Evolutionary conservation across 1,140 invertebrate species (phyloP), one percentile per base, ranked within the genome.

Genomic region (Myzus persicae): DNA sequence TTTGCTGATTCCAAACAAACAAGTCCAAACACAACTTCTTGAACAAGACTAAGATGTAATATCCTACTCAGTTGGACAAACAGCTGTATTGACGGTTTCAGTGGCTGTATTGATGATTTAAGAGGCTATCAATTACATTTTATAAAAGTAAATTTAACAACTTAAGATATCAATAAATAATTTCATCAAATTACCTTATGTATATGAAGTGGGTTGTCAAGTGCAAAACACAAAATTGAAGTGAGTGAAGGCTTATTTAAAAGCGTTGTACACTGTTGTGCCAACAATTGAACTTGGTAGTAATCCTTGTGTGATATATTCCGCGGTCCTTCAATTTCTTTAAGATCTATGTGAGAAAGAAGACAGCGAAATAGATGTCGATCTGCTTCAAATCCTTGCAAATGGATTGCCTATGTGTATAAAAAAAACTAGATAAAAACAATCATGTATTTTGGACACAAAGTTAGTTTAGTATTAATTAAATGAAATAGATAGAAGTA

Each of bases 21-120:
- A 94, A 99, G 96, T 59, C 97, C 97, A 95, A 99, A 97, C 40
- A 97, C 97, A 94, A 98, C 97, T 96, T 99, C 98, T 95, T 98
- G 98, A 31, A 98, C 97, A 94, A 97, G 96, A 90, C 97, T 97
- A 94, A 99, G 96, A 94, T 97, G 97, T 94, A 99, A 96, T 94
- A 98, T 96, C 96, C 97, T 97, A 95, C 97, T 97, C 93, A 99
- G 96, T 94, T 98, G 97, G 94, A 96, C 96, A 95, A 99, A 97
- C 94, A 99, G 96, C 94, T 98, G 97, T 94, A 96, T 95, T 94
- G 97, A 96, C 94, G 97, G 96, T 95, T 97, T 97, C 94, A 98
- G 96, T 94, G 96, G 96, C 97, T 98, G 97, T 95, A 93, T 91
- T 11, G 96, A 93, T 96, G 95, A 94, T 95, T 94, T 94, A 96